Percentiles rank a stretch among this genome's conserved stretches.
Conservation (phyloP, 2,888 invertebrate species). For the Alentia gelatinosa region DNA sequence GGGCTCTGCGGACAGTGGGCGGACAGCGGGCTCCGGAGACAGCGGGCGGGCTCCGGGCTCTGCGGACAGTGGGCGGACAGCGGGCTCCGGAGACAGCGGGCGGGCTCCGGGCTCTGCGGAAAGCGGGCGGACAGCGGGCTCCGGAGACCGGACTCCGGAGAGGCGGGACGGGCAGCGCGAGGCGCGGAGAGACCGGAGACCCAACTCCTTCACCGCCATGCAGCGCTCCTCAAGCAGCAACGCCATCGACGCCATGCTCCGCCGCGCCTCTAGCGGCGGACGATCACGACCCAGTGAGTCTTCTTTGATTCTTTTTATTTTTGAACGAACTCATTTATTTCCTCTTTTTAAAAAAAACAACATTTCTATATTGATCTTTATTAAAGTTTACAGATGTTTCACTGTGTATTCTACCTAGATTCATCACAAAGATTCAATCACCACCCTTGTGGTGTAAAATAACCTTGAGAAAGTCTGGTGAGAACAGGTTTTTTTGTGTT, state of each 20-base stretch:
- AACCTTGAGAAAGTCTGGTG: too few species aligned
- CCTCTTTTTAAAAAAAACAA: too few species aligned
- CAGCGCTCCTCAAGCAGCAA: slow-evolving; percentile 56
- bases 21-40: background rate
- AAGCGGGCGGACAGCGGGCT: background rate
- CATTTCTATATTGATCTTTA: too few species aligned
- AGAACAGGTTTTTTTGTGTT: too few species aligned
- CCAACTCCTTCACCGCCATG: slow-evolving; percentile 50
- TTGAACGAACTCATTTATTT: too few species aligned
- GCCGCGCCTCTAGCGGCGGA: slow-evolving; percentile 51
- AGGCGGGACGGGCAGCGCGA: slow-evolving; percentile 42
- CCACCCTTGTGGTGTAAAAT: too few species aligned
- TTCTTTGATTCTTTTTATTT: too few species aligned
- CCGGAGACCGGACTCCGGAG: background rate
- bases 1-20: too few species aligned
- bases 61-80: too few species aligned
- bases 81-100: too few species aligned
- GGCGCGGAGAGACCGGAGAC: slow-evolving; percentile 29
- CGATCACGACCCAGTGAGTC: slow-evolving; percentile 58
- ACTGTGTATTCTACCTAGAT: background rate
- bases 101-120: slow-evolving; percentile 54
- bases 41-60: background rate
- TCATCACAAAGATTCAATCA: too few species aligned
- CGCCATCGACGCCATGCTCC: slow-evolving; percentile 53
- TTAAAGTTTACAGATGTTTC: too few species aligned